Percentiles rank a stretch among this genome's conserved stretches.
Evolutionary conservation across 2,797 vertebrate species (phyloP).

Genomic region (Scomberomorus guttatus): DNA sequence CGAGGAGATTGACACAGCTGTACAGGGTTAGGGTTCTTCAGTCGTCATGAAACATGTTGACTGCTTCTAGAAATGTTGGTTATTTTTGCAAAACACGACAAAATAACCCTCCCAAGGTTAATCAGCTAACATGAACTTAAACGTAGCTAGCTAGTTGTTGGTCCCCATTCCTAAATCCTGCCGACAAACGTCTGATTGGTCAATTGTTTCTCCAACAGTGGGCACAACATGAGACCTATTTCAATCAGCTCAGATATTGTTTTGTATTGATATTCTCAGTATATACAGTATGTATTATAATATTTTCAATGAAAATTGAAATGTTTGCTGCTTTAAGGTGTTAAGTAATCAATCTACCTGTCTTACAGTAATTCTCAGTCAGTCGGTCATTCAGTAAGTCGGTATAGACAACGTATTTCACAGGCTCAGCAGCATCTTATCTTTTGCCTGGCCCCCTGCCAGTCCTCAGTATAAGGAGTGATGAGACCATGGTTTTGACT

Average conservation of each 20-base stretch:
- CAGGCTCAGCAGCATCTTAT: constrained; percentile 56
- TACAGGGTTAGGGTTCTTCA: too few relatives aligned
- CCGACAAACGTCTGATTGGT: not conserved
- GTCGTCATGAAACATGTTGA: too few relatives aligned
- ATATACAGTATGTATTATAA: too few relatives aligned
- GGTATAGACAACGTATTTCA: constrained; percentile 47
- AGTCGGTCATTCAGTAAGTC: constrained; percentile 57
- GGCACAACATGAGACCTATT: not conserved
- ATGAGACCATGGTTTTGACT: constrained; percentile 61
- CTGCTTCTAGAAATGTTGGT: too few relatives aligned
- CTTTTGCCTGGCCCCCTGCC: constrained; percentile 52
- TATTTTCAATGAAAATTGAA: constrained; percentile 1
- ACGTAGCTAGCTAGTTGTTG: not conserved
- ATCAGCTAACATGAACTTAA: too few relatives aligned
- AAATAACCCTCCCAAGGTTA: too few relatives aligned
- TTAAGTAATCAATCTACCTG: constrained; percentile 27
- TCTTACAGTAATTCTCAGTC: constrained; percentile 39
- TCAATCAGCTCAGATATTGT: not conserved
- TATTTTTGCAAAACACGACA: too few relatives aligned
- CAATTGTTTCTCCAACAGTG: constrained; percentile 10
- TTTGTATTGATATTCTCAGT: too few relatives aligned
- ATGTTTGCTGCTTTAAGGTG: constrained; percentile 7
- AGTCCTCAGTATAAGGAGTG: constrained; percentile 42
- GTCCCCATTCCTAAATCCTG: not conserved
- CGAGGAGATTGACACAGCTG: too few relatives aligned